Conservation (phyloP, 2,888 invertebrate genomes). For the Spilarctia lutea region DNA sequence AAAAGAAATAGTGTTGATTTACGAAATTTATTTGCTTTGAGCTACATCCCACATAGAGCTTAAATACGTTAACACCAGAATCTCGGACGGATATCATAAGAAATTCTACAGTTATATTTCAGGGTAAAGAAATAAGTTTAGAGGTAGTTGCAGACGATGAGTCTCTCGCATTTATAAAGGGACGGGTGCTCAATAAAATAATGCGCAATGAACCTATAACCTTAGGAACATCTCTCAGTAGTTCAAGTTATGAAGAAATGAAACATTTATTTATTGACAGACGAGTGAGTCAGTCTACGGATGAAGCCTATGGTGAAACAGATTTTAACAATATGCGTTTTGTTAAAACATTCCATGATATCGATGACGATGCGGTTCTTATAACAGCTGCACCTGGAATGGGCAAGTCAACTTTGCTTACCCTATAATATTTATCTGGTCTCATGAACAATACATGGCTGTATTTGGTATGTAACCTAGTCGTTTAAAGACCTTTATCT, state of each 20-base stretch:
- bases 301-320: background rate
- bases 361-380: constrained; percentile 8
- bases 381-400: constrained; percentile 24
- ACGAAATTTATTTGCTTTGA: no score
- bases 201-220: constrained; percentile 19
- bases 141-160: constrained; percentile 17
- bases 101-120: constrained; percentile 24
- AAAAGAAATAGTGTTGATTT: no score
- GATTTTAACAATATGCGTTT: constrained; percentile 23
- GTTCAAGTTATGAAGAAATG: constrained; percentile 28
- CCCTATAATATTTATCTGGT: constrained; percentile 11
- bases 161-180: constrained; percentile 18
- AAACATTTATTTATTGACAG: constrained; percentile 34
- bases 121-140: constrained; percentile 23
- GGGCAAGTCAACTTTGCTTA: constrained; percentile 34
- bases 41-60: constrained; percentile 10
- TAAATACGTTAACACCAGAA: constrained; percentile 20
- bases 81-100: constrained; percentile 15
- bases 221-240: constrained; percentile 17
- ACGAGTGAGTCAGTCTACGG: background rate
- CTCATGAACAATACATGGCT: no score
- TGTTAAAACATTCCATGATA: constrained; percentile 17
- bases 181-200: constrained; percentile 23
- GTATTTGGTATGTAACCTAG: no score
- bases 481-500: no score